Base-by-base conservation (phyloP, 2,888 invertebrate species). In the Caradrina clavipalpis region DNA sequence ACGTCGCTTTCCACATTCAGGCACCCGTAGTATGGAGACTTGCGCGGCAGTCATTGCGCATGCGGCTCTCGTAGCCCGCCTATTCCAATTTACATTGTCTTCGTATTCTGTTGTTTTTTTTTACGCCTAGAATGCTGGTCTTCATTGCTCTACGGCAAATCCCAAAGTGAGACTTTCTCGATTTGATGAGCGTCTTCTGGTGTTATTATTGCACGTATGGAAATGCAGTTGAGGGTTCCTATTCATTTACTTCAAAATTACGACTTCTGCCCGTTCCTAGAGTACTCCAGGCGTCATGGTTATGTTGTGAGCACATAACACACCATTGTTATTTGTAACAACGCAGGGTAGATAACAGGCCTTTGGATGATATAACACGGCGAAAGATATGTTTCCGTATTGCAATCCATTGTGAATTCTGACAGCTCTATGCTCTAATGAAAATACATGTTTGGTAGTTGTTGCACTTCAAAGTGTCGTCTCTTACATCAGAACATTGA, bases 371-470 rank as follows among this genome's bases (percentile, higher is more conserved):
- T 17, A 59, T 19, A 76, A 73, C 22, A 53, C 63, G 51, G 19
- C n/a, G 45, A 55, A 62, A 71, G 26, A 56, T 78, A 35, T 49
- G 21, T 78, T 75, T 75, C 60, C 78, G 39, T 59, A 42, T 70
- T 59, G 55, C 62, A n/a, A 17, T 45, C 51, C 50, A 58, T 61
- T 78, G 73, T 64, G 26, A 50, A 53, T 59, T 59, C 35, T 63
- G 31, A 45, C 22, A 19, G n/a, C 22, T 42, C 42, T 31, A 13
- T 47, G 50, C 59, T 60, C 39, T 47, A 77, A 51, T 70, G 53
- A 26, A 61, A 76, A 59, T 53, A 47, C 42, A 21, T 19, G 31
- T 21, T 58, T 22, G 22, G 49, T 22, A 42, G 35, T 51, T 26
- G 49, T 49, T 10, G 45, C 13, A 45, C 22, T 50, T 17, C 17